Conservation (phyloP, 1,140 invertebrate species). For the Mesaphorura yosii region DNA sequence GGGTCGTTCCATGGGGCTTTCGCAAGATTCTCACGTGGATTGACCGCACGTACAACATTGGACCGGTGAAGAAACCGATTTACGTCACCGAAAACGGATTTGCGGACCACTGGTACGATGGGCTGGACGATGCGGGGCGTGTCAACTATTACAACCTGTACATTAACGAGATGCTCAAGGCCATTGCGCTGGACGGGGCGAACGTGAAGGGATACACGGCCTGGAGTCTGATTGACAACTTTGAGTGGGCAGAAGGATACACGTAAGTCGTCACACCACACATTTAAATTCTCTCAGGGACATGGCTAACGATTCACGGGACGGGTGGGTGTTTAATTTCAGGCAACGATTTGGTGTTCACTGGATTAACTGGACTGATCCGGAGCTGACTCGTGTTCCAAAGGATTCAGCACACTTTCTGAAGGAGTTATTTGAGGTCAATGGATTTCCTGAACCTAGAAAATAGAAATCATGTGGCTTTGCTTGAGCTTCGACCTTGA, state of each 20-base stretch:
- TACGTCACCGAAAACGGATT: constrained; percentile 60
- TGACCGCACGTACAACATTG: constrained; percentile 45
- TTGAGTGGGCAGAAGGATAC: constrained; percentile 47
- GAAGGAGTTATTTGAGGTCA: constrained; percentile 6
- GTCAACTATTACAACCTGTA: constrained; percentile 46
- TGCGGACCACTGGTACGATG: constrained; percentile 38
- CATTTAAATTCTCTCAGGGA: neutral
- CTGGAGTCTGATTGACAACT: constrained; percentile 68
- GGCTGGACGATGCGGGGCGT: constrained; percentile 41
- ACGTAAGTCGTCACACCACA: constrained; percentile 25
- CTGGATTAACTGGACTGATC: constrained; percentile 24
- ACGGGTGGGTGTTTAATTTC: too few species aligned
- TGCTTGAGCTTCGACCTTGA: too few species aligned
- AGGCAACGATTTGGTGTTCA: constrained; percentile 29
- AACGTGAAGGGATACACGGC: constrained; percentile 53
- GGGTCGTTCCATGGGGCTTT: constrained; percentile 49
- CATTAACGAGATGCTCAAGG: constrained; percentile 51
- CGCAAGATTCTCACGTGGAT: constrained; percentile 52
- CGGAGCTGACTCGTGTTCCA: constrained; percentile 31
- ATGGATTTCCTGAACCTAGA: constrained; percentile 13
- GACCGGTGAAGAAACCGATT: constrained; percentile 49
- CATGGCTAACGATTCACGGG: neutral
- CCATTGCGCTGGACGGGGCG: constrained; percentile 50
- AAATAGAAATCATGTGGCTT: too few species aligned
- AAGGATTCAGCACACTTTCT: constrained; percentile 34